Base-by-base conservation (phyloP, 2,797 vertebrate species). In the Anguilla anguilla region DNA sequence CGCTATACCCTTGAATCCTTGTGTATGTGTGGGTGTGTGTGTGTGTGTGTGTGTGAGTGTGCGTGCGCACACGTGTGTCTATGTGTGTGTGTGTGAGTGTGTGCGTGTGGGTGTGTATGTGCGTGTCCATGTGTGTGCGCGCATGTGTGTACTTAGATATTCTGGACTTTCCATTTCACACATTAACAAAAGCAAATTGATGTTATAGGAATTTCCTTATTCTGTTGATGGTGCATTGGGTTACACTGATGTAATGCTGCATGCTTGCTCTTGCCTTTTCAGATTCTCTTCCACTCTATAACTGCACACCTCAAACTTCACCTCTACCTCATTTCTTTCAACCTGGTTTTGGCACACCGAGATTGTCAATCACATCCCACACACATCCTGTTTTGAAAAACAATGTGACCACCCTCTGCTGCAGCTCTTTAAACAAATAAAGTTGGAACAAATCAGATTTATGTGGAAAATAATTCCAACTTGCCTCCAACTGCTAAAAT, bases 101-200 rank as follows among this genome's bases (percentile, higher is more conserved):
- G 82, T 53, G 82, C 53, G 82, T 83, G 82, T 59, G 83, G 57
- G 83, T 84, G 83, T 84, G 51, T 84, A 25, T 84, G 82, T 55
- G 49, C 55, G 82, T 83, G 81, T 83, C 22, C 13, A 15, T 83
- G 82, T 83, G n/a, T 53, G 82, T 83, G 46, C 53, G 46, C 28
- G 22, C 22, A 46, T 53, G 46, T 85, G 13, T 35, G 17, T 74
- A 9, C 43, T 15, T 81, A 77, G 28, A 9, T 46, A 46, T 81
- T 2, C n/a, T 22, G 7, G 43, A 81, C 39, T 81, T 1, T 39
- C 22, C 17, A 74, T 55, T 35, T 72, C 43, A 7, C 85, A 83
- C 79, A 86, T 28, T 31, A 5, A 49, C 64, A 77, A 39, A 6
- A 72, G 31, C 9, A 17, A 82, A 82, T 49, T 6, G 51, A 82